Conservation (phyloP, 1,140 invertebrate species). For the silkworm (Bombyx mori) region DNA sequence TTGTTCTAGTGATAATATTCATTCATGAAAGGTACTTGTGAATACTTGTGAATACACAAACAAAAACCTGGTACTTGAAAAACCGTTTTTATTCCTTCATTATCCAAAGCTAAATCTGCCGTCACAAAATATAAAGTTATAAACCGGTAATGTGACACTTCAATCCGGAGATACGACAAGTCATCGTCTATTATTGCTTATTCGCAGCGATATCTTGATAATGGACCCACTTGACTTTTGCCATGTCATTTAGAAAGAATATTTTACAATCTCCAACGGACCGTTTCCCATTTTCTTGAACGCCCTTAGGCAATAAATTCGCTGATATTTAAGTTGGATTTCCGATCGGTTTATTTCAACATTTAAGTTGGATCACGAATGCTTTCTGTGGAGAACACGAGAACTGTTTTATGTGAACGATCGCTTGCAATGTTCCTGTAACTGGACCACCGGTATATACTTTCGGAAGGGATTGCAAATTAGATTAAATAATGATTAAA, state of each 20-base stretch:
- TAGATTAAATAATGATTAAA: conserved; percentile 4
- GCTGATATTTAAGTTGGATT: conserved; percentile 25
- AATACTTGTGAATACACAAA: too few relatives aligned
- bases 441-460: conserved; percentile 24
- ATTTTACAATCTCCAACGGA: conserved; percentile 14
- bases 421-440: conserved; percentile 31
- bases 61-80: too few relatives aligned
- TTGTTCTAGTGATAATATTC: too few relatives aligned
- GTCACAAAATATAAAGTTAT: conserved; percentile 17
- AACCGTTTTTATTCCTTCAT: conserved; percentile 8
- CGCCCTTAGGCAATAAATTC: conserved; percentile 18
- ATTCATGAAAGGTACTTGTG: too few relatives aligned
- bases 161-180: conserved; percentile 19
- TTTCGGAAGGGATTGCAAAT: conserved; percentile 19
- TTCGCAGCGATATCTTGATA: conserved; percentile 22
- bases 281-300: conserved; percentile 3
- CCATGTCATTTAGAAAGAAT: conserved; percentile 34
- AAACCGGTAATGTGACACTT: conserved; percentile 20
- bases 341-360: conserved; percentile 31
- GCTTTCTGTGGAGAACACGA: conserved; percentile 45
- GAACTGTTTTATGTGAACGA: conserved; percentile 58
- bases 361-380: conserved; percentile 39
- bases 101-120: conserved; percentile 17
- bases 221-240: conserved; percentile 29
- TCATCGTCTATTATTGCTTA: conserved; percentile 33